These are phyloP conservation scores for Mus spretus DNA, from an alignment of 2,797 vertebrate genomes.

Conservation along the genomic window DNA sequence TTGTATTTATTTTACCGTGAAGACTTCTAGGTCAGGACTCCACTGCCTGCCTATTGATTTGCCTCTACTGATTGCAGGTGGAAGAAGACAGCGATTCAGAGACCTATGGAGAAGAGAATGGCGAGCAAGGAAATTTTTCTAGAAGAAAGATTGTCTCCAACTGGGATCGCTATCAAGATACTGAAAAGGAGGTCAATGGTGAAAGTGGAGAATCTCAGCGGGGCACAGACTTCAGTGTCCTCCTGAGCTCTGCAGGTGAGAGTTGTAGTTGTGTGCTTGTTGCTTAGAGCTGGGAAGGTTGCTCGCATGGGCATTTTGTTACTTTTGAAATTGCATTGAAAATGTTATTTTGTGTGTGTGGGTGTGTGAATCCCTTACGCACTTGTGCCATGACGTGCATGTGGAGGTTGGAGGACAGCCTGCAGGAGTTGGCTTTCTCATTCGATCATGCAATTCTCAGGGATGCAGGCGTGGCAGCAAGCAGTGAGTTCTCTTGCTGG, in stretches of 20 bases:
- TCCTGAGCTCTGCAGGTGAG: constrained; percentile 94
- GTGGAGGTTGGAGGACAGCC: neutral
- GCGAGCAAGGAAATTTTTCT: constrained; percentile 90
- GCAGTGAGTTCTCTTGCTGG: neutral
- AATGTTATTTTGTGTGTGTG: neutral
- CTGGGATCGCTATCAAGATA: constrained; percentile 94
- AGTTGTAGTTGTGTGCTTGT: neutral
- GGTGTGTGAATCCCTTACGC: neutral
- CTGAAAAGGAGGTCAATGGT: constrained; percentile 85
- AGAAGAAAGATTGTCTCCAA: constrained; percentile 95
- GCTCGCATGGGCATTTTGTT: neutral
- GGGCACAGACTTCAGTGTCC: constrained; percentile 94
- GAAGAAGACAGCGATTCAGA: constrained; percentile 84
- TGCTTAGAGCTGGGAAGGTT: neutral
- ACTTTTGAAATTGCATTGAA: constrained; percentile 10
- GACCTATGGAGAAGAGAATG: constrained; percentile 87
- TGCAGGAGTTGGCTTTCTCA: neutral
- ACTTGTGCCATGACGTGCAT: neutral
- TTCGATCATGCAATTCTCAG: neutral
- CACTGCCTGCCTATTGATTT: constrained; percentile 55
- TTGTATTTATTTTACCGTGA: constrained; percentile 24
- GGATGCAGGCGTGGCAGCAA: neutral
- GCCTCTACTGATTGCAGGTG: constrained; percentile 83
- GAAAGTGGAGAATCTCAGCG: constrained; percentile 91
- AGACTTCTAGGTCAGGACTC: constrained; percentile 31